Evolutionary conservation across 2,797 vertebrate genomes (phyloP).

Genomic region (Sciurus carolinensis): DNA sequence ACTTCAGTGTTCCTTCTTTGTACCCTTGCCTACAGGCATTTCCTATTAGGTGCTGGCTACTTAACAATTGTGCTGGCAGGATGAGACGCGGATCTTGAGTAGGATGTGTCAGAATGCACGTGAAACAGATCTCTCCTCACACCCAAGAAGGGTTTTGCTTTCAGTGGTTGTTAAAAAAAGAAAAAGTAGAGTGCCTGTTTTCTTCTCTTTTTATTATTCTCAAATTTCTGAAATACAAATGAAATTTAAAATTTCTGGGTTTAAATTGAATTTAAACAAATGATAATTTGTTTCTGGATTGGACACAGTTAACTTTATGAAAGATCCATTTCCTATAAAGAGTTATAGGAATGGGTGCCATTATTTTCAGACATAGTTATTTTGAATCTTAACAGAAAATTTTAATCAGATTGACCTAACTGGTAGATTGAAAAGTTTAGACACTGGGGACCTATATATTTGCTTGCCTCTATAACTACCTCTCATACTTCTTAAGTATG

Average conservation of each 20-base stretch:
- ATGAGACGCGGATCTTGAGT: conserved; percentile 26
- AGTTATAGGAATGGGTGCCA: not conserved
- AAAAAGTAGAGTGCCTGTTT: not conserved
- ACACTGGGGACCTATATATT: not conserved
- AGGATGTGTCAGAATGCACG: not conserved
- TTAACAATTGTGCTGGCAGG: conserved; percentile 39
- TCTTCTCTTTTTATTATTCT: not conserved
- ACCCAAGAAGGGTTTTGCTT: not conserved
- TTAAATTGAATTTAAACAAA: conserved; percentile 44
- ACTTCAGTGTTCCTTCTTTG: not conserved
- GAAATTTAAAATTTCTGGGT: not conserved
- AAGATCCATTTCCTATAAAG: not conserved
- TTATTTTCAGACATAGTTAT: not conserved
- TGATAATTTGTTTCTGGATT: conserved; percentile 13
- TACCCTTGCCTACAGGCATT: conserved; percentile 50
- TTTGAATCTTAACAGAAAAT: conserved; percentile 28
- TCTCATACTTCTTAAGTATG: not conserved
- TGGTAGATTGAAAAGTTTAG: not conserved
- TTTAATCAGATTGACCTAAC: not conserved
- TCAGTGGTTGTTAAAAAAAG: not conserved
- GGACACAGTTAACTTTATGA: not conserved
- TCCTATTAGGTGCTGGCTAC: conserved; percentile 43
- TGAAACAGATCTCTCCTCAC: not conserved
- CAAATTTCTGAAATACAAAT: not conserved
- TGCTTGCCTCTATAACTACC: not conserved